Percentiles rank a stretch among this genome's conserved stretches.
Conservation (phyloP, 1,140 invertebrate genomes). For the Drosophila micromelanica region DNA sequence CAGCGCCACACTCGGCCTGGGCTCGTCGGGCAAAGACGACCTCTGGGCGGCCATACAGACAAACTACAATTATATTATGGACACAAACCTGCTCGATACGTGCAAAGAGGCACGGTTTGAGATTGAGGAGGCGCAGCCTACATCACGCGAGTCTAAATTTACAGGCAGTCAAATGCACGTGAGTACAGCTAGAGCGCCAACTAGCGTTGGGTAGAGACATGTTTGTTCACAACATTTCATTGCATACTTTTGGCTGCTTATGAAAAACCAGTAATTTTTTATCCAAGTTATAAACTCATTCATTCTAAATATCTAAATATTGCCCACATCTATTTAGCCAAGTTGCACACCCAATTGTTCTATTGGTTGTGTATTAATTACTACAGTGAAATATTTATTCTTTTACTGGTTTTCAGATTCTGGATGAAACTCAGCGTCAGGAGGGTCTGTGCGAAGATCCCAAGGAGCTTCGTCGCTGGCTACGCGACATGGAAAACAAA, state of each 20-base stretch:
- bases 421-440: conserved; percentile 70
- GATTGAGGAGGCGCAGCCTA: conserved; percentile 68
- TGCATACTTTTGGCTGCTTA: conserved; percentile 1
- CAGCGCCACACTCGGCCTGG: conserved; percentile 84
- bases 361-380: neutral
- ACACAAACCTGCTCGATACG: conserved; percentile 94
- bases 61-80: conserved; percentile 97
- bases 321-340: too few relatives aligned
- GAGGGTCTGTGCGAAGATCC: conserved; percentile 77
- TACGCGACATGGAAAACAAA: conserved; percentile 86
- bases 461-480: conserved; percentile 85
- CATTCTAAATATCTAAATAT: too few relatives aligned
- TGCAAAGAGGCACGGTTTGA: conserved; percentile 87
- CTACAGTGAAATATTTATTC: neutral
- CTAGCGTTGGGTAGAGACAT: neutral
- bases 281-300: neutral
- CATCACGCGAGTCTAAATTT: conserved; percentile 40
- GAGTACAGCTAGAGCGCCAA: conserved; percentile 17
- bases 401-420: conserved; percentile 48
- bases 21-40: conserved; percentile 88
- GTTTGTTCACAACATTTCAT: neutral
- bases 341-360: too few relatives aligned
- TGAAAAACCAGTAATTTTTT: neutral
- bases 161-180: conserved; percentile 38
- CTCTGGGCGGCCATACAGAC: conserved; percentile 95